These are phyloP conservation scores for Mimas tiliae DNA, from an alignment of 2,888 invertebrate genomes.

Conservation along the genomic window DNA sequence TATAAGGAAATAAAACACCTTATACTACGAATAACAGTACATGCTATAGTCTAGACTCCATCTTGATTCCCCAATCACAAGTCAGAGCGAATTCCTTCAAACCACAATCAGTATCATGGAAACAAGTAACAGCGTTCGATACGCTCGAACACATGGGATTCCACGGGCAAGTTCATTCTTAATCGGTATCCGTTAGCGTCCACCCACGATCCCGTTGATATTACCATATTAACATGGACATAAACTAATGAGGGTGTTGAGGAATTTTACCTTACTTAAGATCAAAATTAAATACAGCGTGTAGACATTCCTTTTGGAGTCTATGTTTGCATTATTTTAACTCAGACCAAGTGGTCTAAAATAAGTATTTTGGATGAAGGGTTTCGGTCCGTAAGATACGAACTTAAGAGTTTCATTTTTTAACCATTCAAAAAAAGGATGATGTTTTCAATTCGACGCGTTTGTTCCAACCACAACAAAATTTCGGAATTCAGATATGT, in stretches of 20 bases:
- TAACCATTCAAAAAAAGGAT: no score
- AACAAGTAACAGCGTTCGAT: constrained; percentile 64
- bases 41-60: neutral
- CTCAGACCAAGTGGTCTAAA: no score
- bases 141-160: constrained; percentile 55
- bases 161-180: constrained; percentile 60
- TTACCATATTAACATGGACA: constrained; percentile 14
- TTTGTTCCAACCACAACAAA: no score
- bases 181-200: constrained; percentile 64
- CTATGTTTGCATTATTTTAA: neutral
- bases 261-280: neutral
- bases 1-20: no score
- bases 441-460: no score
- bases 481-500: no score
- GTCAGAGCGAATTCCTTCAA: constrained; percentile 14
- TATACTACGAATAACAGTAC: no score
- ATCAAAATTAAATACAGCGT: neutral
- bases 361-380: no score
- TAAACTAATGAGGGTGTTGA: constrained; percentile 12
- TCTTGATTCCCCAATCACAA: neutral
- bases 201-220: constrained; percentile 23
- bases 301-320: neutral
- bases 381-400: no score
- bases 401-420: no score
- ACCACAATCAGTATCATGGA: neutral